Conservation (phyloP, 2,797 vertebrate genomes). For the Channa striata region DNA sequence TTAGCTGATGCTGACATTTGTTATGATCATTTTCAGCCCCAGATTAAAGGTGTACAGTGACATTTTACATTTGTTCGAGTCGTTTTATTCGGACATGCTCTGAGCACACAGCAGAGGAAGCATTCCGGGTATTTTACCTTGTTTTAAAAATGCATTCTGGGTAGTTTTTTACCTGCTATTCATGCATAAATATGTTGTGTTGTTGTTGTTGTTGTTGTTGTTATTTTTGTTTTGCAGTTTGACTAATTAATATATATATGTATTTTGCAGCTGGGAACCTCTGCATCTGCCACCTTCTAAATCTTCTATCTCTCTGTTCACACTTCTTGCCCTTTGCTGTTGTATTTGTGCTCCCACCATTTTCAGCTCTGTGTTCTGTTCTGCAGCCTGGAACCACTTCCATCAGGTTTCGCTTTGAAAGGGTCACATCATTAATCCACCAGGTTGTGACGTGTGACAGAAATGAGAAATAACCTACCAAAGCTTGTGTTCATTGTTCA, state of each 20-base stretch:
- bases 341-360: too few species aligned
- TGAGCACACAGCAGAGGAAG: slow-evolving; percentile 30
- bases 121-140: background rate
- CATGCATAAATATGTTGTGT: too few species aligned
- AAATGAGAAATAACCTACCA: background rate
- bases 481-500: background rate
- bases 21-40: slow-evolving; percentile 67
- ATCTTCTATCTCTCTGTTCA: too few species aligned
- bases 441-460: too few species aligned
- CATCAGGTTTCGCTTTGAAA: too few species aligned
- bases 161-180: too few species aligned
- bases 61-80: slow-evolving; percentile 67
- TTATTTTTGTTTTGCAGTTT: too few species aligned
- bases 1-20: slow-evolving; percentile 78
- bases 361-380: background rate
- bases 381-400: background rate
- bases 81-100: slow-evolving; percentile 22
- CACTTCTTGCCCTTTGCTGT: too few species aligned
- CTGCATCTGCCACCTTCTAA: too few species aligned
- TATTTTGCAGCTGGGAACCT: too few species aligned
- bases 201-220: too few species aligned
- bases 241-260: too few species aligned
- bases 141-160: background rate
- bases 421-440: background rate
- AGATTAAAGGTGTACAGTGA: slow-evolving; percentile 61